Conservation (phyloP, 2,888 invertebrate species). For the Acanthosepion pharaonis region DNA sequence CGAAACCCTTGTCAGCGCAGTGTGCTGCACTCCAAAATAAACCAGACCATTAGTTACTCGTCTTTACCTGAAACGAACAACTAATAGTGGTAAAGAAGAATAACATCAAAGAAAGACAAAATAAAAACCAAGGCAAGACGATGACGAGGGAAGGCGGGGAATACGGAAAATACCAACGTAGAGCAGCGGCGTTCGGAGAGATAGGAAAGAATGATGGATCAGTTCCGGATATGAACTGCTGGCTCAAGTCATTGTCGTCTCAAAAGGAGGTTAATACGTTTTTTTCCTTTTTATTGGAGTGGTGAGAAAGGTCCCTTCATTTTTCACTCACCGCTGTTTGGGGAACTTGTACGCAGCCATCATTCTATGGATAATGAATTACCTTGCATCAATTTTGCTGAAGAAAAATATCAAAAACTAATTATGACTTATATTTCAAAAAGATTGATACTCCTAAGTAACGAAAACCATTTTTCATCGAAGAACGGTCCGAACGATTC, state of each 20-base stretch:
- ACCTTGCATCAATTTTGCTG: background rate
- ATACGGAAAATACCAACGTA: background rate
- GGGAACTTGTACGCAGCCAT: background rate
- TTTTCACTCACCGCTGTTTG: background rate
- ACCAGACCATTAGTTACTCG: background rate
- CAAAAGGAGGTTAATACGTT: background rate
- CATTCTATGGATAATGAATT: background rate
- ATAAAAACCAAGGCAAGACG: background rate
- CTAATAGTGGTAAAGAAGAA: background rate
- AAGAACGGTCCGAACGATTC: background rate
- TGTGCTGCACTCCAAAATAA: background rate
- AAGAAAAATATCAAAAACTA: conserved; percentile 33
- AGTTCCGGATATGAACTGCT: conserved; percentile 33
- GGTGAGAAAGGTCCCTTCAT: background rate
- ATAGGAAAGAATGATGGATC: conserved; percentile 21
- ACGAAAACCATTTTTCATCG: background rate
- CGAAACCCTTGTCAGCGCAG: background rate
- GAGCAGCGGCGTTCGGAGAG: background rate
- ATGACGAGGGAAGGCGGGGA: background rate
- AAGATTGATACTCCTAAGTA: background rate
- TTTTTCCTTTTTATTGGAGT: background rate
- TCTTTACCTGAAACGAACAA: conserved; percentile 15
- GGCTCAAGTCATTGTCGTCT: background rate
- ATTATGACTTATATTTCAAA: conserved; percentile 33
- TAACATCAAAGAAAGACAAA: background rate